A percentile compares a stretch with the other conserved stretches of the same genome.
Evolutionary conservation across 2,888 invertebrate species (phyloP).

Genomic region (Brachyopa scutellaris): DNA sequence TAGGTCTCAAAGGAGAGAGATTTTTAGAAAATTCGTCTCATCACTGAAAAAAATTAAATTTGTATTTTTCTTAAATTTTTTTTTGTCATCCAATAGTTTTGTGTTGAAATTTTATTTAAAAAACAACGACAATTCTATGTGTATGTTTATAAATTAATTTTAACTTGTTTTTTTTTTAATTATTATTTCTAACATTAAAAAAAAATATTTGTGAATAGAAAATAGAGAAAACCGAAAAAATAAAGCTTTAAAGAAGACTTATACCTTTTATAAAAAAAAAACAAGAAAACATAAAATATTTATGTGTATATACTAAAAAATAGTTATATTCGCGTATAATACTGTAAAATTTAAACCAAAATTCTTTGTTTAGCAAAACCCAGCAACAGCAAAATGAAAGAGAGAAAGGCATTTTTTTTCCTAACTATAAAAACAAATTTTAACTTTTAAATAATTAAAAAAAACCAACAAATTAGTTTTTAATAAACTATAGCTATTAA

Average conservation of each 20-base stretch:
- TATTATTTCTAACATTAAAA: slow-evolving; percentile 29
- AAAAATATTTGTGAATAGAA: slow-evolving; percentile 44
- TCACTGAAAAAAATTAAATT: slow-evolving; percentile 32
- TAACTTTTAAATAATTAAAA: slow-evolving; percentile 13
- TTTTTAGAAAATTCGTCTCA: slow-evolving; percentile 35
- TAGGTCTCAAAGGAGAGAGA: background rate
- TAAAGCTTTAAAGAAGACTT: slow-evolving; percentile 71
- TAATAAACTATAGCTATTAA: slow-evolving; percentile 61
- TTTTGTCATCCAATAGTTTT: slow-evolving; percentile 35
- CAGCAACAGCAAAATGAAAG: slow-evolving; percentile 47
- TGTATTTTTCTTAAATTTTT: slow-evolving; percentile 70
- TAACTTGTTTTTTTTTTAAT: slow-evolving; percentile 18
- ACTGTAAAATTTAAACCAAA: slow-evolving; percentile 16
- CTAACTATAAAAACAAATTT: slow-evolving; percentile 3
- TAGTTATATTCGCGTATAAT: slow-evolving; percentile 51
- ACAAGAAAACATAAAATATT: slow-evolving; percentile 33
- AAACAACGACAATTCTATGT: slow-evolving; percentile 38
- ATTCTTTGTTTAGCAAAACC: slow-evolving; percentile 35
- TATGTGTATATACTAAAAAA: slow-evolving; percentile 50
- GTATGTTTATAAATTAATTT: slow-evolving; percentile 24
- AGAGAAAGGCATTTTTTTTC: slow-evolving; percentile 54
- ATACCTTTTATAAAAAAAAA: slow-evolving; percentile 49
- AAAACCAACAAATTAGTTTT: slow-evolving; percentile 62
- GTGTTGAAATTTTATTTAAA: slow-evolving; percentile 61
- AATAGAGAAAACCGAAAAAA: slow-evolving; percentile 46